Percentiles rank a stretch among this genome's conserved stretches.
These are phyloP conservation scores for Tipula unca DNA, from an alignment of 2,888 invertebrate genomes.

Conservation along the genomic window DNA sequence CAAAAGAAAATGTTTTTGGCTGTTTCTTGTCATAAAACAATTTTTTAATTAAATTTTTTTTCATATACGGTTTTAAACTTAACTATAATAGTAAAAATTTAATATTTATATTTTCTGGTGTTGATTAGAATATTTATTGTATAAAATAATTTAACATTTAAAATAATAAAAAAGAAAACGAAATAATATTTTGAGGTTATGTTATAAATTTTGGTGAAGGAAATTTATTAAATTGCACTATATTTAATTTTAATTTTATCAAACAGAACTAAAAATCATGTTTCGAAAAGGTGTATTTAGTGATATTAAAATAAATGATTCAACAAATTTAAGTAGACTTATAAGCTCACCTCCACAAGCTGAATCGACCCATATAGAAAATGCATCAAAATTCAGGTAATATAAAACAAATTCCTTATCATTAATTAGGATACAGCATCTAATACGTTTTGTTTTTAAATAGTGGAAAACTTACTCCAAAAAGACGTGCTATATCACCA, in stretches of 20 bases:
- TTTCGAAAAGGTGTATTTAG: not conserved
- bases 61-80: not conserved
- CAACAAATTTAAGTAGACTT: not conserved
- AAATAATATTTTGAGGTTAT: not conserved
- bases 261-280: not conserved
- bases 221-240: not conserved
- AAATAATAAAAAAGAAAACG: not conserved
- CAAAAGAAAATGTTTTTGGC: not conserved
- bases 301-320: not conserved
- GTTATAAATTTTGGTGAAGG: not conserved
- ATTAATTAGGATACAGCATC: not conserved
- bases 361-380: not conserved
- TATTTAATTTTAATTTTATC: not conserved
- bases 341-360: not conserved
- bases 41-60: not conserved
- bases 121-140: not conserved
- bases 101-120: not conserved
- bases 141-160: not conserved
- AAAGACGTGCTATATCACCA: not conserved
- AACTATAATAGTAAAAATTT: not conserved
- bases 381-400: not conserved
- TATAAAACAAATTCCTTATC: not conserved
- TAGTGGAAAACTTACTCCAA: not conserved
- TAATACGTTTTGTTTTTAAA: not conserved
- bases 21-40: not conserved